Evolutionary conservation across 2,113 vertebrate species (phyloP), one percentile per base, ranked within the genome.

Genomic region (Lepisosteus oculatus): DNA sequence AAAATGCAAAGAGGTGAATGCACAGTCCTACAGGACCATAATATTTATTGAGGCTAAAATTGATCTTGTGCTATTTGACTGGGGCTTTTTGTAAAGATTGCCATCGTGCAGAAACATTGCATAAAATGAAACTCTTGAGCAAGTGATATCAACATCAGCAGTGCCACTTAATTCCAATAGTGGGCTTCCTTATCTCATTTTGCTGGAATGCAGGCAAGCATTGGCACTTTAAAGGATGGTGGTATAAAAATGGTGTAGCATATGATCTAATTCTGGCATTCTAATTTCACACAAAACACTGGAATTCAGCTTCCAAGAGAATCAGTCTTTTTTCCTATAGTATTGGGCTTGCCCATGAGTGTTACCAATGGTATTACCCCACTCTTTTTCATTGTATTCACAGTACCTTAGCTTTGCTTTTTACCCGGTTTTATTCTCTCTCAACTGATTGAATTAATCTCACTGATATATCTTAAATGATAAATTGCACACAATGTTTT

Each of bases 121-220:
- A 9, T n/a, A 8, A 5, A 13, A n/a, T 6, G 4, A 59, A 59
- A 59, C 11, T 59, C 9, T 59, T 59, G 9, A 59, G 57, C 12
- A 15, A 59, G 13, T 59, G 57, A 3, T 59, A 15, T 13, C 57
- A 0, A n/a, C 57, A 59, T 8, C 57, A 59, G n/a, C 9, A n/a
- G 9, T 51, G 47, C 1, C 47, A 51, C 47, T 51, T 51, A 5
- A 59, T 3, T 59, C 2, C 12, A 59, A n/a, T 6, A 59, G 57
- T n/a, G 57, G 11, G 57, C 14, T 59, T 59, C 14, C 13, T 59
- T 59, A 59, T 59, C 57, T n/a, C 12, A 15, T n/a, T 59, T n/a
- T 59, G n/a, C 57, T n/a, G 57, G 57, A 59, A 59, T 59, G n/a
- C 11, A 59, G 14, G n/a, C n/a, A 59, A 59, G 14, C 57, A 59